Evolutionary conservation across 1,140 invertebrate genomes (phyloP), one percentile per base, ranked within the genome.

Genomic region (Thrips palmi): DNA sequence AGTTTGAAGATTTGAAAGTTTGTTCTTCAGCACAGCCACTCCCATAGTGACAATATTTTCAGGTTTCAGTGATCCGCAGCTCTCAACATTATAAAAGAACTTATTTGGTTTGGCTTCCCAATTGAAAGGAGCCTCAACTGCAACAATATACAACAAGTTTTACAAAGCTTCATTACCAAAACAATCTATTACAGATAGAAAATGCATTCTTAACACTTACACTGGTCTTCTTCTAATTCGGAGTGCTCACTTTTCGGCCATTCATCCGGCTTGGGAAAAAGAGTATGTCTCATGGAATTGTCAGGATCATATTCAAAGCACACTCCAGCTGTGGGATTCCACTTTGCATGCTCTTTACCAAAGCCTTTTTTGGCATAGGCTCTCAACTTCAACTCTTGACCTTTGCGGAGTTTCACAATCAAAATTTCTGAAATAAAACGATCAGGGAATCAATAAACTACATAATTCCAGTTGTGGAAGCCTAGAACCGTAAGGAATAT

Each of bases 231-330:
- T 46, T 84, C 80, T 10, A 97, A 56, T 60, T 93, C 83, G 32
- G 79, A 82, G 57, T 92, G 93, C 65, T 97, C 92, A 63, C 88
- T 94, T 57, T 94, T 97, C 0, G 91, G 93, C 94, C 94, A 99
- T 62, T 98, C 94, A 56, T 97, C 92, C 28, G 96, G 91, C 62
- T 94, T 97, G 1, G 92, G 91, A 48, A 75, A 96, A 2, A 93
- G 65, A 1, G 94, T 98, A 52, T 99, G 96, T 35, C 91, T 68
- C 68, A 99, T 81, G 1, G 77, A 65, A 68, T 99, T 99, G 55
- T 99, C 96, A 3, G 96, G 96, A 64, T 99, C 96, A 68, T 99
- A 99, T 61, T 99, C 94, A 63, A 99, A 99, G 25, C 80, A 80
- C 10, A 99, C 93, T 40, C 91, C 91, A 45, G 84, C 84, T 1